Evolutionary conservation across 2,797 vertebrate genomes (phyloP).

Genomic region (Fistularia tabacaria): DNA sequence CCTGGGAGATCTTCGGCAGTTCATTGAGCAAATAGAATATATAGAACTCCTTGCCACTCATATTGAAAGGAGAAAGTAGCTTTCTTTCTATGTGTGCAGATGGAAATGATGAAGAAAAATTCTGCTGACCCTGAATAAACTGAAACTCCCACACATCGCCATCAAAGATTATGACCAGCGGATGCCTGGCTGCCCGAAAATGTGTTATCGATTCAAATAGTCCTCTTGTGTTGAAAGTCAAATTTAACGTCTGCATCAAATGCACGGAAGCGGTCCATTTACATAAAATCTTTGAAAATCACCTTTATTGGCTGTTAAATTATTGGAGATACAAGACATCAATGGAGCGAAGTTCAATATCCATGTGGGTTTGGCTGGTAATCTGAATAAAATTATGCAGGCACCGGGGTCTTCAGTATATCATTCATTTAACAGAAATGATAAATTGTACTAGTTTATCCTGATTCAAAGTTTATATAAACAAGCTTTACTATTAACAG

Average conservation of each 20-base stretch:
- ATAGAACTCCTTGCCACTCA: too few species aligned
- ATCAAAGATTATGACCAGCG: constrained; percentile 13
- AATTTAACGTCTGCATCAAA: constrained; percentile 18
- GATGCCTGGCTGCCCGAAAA: neutral
- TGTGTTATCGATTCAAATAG: constrained; percentile 20
- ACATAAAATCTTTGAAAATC: constrained; percentile 24
- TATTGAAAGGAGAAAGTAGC: constrained; percentile 4
- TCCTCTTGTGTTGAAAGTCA: constrained; percentile 6
- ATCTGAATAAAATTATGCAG: too few species aligned
- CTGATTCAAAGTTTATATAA: too few species aligned
- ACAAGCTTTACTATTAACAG: too few species aligned
- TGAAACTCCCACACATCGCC: constrained; percentile 22
- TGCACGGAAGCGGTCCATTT: constrained; percentile 7
- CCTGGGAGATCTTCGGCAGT: neutral
- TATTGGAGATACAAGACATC: constrained; percentile 4
- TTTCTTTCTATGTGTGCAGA: neutral
- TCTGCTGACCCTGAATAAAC: constrained; percentile 1
- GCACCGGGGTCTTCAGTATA: too few species aligned
- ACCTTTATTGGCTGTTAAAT: neutral
- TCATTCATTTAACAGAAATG: too few species aligned
- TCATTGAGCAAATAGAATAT: neutral
- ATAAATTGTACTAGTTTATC: too few species aligned
- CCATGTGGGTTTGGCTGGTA: too few species aligned
- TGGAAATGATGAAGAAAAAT: constrained; percentile 2
- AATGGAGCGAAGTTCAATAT: neutral